Evolutionary conservation across 1,140 invertebrate genomes (phyloP), one percentile per base, ranked within the genome.

Genomic region (Papilio aristodemus): DNA sequence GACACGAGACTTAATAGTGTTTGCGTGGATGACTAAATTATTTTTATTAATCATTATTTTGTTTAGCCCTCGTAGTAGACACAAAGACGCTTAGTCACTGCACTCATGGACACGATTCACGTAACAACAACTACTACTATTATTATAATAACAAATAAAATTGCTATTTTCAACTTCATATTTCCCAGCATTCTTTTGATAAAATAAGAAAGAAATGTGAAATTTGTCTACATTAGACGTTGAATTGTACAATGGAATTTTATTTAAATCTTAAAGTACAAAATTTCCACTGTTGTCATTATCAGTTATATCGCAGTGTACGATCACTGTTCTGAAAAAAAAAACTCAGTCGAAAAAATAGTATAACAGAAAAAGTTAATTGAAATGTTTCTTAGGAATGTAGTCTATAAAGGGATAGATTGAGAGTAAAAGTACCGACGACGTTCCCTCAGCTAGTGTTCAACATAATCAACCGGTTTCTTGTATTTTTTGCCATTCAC

Each of bases 401-500:
- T 81, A 72, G 80, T 85, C 86, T 84, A 81, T 78, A 81, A 79
- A 39, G 13, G 39, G 19, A 85, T 83, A 81, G 81, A 85, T 87
- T 83, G 79, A 85, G 77, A 91, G 89, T 91, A 91, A 91, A 91
- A 91, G 89, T 79, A 80, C n/a, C n/a, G n/a, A 77, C 78, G 77
- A 79, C 74, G 75, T 60, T 90, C 83, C 84, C 80, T 80, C 71
- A 77, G 80, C 72, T 78, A 70, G n/a, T n/a, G n/a, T 69, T 50
- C 60, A 57, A 71, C 69, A 70, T 71, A 75, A 70, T 66, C 39
- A 80, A 87, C 89, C 81, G 83, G 89, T 91, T 88, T 79, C 70
- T 77, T 80, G 77, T 85, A 74, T 87, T 90, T 89, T 89, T 89
- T 89, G 75, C 86, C 84, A 71, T 83, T 89, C 86, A 91, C 87